Percentiles rank a stretch among this genome's conserved stretches.
phyloP scores from a whole-genome alignment of 2,113 vertebrate genomes.

The Siphamia tubifer region DNA sequence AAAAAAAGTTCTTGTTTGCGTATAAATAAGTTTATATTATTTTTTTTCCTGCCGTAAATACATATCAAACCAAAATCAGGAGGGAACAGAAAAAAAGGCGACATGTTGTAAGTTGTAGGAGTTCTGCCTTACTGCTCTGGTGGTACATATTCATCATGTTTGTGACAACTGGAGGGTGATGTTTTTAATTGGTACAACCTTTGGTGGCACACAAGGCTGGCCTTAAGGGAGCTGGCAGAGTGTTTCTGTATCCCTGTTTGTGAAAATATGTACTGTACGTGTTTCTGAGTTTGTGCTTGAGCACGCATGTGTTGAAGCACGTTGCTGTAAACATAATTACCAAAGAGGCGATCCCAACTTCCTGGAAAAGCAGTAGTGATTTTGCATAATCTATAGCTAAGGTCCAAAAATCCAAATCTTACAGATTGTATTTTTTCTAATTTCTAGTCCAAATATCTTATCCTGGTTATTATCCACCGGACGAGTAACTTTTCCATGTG shows the following conservation, averaged over 20 bases:
- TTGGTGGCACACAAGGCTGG: conserved; percentile 55
- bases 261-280: conserved; percentile 6
- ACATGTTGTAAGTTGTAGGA: conserved; percentile 53
- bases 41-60: conserved; percentile 19
- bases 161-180: conserved; percentile 73
- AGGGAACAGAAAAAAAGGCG: conserved; percentile 38
- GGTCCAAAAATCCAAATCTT: too few species aligned
- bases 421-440: too few species aligned
- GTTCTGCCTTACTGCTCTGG: conserved; percentile 62
- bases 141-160: conserved; percentile 77
- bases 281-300: background rate
- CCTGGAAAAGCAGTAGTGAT: conserved; percentile 12
- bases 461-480: too few species aligned
- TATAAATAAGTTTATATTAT: background rate
- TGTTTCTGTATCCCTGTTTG: background rate
- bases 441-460: too few species aligned
- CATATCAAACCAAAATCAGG: conserved; percentile 19
- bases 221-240: conserved; percentile 59
- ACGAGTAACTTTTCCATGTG: too few species aligned
- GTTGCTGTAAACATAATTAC: conserved; percentile 55
- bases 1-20: too few species aligned
- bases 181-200: conserved; percentile 78
- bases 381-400: conserved; percentile 34
- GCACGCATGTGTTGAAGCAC: conserved; percentile 19
- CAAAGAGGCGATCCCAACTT: conserved; percentile 9